Base-by-base conservation (phyloP, 2,888 invertebrate genomes). In the Dioctria linearis region DNA sequence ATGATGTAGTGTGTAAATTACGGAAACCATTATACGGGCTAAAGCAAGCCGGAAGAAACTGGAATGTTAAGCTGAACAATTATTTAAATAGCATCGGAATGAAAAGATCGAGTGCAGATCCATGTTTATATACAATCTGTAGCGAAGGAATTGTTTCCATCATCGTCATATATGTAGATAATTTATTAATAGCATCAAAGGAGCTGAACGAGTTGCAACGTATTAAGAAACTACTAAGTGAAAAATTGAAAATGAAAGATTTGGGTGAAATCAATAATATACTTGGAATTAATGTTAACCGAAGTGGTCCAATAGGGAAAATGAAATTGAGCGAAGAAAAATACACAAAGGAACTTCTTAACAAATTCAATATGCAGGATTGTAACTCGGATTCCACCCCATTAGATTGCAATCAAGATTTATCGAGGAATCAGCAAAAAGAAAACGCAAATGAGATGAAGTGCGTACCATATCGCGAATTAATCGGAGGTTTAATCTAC, bases 181-280 rank as follows among this genome's bases (percentile, higher is more conserved):
- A 79, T 63, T 6, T 81, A 46, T 40, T 80, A 6, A 8, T 81
- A 43, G 81, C 81, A 54, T 76, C 76, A 2, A 40, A 51, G 6
- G 40, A 49, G 8, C 39, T 67, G 13, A 63, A 80, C 4, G 3
- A 65, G 4, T 57, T 80, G 25, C 43, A 54, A 2, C 5, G 49
- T 3, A 43, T 59, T 3, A 81, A 81, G 71, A 40, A 54, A 11
- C 13, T 40, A 37, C 25, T 82, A 13, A 51, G 46, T 66, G 51
- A 75, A 66, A 25, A 79, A 69, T 79, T 82, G 43, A 5, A 82
- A 42, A 80, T 82, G 51, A 82, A 78, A 8, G 69, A 80, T 8
- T 54, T 80, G 8, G 78, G 81, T 5, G 75, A 79, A 75, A 46
- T 78, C 4, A 49, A 54, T 6, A 80, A 42, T 13, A 80, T 82